phyloP scores from a whole-genome alignment of 2,888 invertebrate genomes.

The Spodoptera exigua region DNA sequence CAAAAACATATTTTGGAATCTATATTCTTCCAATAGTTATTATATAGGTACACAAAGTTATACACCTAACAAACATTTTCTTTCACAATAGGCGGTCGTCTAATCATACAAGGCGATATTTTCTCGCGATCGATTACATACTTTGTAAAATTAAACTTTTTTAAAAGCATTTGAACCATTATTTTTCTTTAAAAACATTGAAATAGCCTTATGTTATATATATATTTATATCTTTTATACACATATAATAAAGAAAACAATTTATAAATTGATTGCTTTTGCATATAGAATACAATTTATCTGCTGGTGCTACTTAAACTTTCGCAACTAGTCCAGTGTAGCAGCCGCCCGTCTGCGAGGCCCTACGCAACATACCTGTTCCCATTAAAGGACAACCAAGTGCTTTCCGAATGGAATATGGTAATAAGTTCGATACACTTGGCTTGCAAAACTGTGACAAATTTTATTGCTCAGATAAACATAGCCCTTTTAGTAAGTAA shows the following conservation, averaged over 20 bases:
- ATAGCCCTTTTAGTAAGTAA: slow-evolving; percentile 38
- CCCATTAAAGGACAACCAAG: slow-evolving; percentile 63
- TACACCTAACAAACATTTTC: no score
- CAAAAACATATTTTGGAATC: no score
- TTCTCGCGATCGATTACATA: no score
- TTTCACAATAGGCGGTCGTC: no score
- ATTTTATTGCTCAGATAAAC: slow-evolving; percentile 39
- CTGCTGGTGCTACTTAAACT: slow-evolving; percentile 33
- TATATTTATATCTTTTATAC: no score
- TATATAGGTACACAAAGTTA: no score
- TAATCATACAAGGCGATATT: no score
- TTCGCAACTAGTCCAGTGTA: slow-evolving; percentile 55
- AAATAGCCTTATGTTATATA: no score
- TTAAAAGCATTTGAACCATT: no score
- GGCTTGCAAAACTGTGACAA: slow-evolving; percentile 63
- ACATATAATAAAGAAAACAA: slow-evolving; percentile 15
- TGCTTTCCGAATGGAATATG: slow-evolving; percentile 65
- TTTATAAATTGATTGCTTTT: slow-evolving; percentile 46
- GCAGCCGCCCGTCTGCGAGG: slow-evolving; percentile 64
- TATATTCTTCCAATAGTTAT: no score
- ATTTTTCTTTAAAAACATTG: no score
- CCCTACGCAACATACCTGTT: slow-evolving; percentile 62
- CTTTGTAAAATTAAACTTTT: no score
- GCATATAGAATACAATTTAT: slow-evolving; percentile 47
- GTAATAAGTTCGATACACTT: slow-evolving; percentile 62